Evolutionary conservation across 2,797 vertebrate genomes (phyloP), one percentile per base, ranked within the genome.

Genomic region (Diplodus puntazzo): DNA sequence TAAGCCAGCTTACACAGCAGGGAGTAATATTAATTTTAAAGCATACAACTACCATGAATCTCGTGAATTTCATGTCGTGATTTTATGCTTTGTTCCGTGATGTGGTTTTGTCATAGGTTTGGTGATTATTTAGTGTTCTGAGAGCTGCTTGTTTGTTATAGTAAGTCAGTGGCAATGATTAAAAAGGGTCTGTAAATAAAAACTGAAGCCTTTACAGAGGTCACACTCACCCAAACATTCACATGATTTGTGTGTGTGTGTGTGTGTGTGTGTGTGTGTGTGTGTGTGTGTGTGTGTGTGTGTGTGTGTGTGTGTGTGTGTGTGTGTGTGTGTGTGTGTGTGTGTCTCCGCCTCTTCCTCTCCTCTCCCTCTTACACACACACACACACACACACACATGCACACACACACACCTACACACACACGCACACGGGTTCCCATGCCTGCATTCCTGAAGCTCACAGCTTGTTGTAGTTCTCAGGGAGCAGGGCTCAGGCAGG

Each of bases 401-500:
- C 30, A 50, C 62, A 50, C 68, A 46, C 45, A 60, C 42, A 25
- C 73, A 49, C 42, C 52, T 27, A 63, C 54, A 68, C 69, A 65
- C 6, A 43, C 20, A 75, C 53, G 65, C 18, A n/a, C 10, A 7
- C 55, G 43, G 57, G 58, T 85, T 85, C 75, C 80, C 84, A 90
- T 75, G 80, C 54, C 65, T 53, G 54, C 76, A 70, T 70, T 88
- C 80, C 76, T 86, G 80, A 75, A 75, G 23, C 62, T 65, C 57
- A 4, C 45, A 62, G 72, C 66, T 76, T 81, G 88, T 88, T 81
- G 73, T 82, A 34, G 83, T 88, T 88, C 82, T 89, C 87, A 89
- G 81, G 85, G 69, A 69, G 34, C 42, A 8, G 75, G 53, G 73
- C 73, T 82, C 74, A 78, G 64, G 58, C 34, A 54, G 71, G 79